Evolutionary conservation across 2,113 vertebrate species (phyloP).

Genomic region (Nematolebias whitei): DNA sequence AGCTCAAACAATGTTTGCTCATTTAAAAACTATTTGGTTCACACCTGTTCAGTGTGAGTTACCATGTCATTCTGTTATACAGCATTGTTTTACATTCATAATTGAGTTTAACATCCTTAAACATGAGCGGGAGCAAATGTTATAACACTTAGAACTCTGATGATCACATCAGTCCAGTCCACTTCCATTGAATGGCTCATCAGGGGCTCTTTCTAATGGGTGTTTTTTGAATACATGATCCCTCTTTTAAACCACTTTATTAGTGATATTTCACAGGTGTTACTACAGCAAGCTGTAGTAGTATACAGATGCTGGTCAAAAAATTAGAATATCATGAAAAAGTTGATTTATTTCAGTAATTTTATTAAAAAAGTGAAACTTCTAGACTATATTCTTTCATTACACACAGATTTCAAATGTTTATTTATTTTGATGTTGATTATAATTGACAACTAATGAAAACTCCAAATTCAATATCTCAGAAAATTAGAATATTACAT

Average conservation of each 20-base stretch:
- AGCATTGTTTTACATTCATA: neutral
- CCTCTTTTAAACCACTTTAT: neutral
- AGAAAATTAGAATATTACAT: no score
- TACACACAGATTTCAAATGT: no score
- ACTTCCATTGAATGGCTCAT: constrained; percentile 12
- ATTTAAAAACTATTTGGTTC: constrained; percentile 37
- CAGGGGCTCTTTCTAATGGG: constrained; percentile 5
- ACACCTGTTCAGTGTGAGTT: constrained; percentile 40
- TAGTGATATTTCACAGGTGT: neutral
- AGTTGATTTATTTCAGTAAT: no score
- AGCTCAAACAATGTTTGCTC: no score
- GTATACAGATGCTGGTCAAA: no score
- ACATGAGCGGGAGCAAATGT: neutral
- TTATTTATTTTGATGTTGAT: no score
- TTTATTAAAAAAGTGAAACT: no score
- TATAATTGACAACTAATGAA: no score
- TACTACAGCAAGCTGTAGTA: neutral
- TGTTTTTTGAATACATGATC: neutral
- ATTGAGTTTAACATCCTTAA: neutral
- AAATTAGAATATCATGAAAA: no score
- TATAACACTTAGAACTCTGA: constrained; percentile 1
- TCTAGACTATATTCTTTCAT: no score
- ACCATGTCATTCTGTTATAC: constrained; percentile 11
- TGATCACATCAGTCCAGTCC: constrained; percentile 7
- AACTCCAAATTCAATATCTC: no score